These are phyloP conservation scores for Drosophila leonis DNA, from an alignment of 2,888 invertebrate species.

Conservation along the genomic window DNA sequence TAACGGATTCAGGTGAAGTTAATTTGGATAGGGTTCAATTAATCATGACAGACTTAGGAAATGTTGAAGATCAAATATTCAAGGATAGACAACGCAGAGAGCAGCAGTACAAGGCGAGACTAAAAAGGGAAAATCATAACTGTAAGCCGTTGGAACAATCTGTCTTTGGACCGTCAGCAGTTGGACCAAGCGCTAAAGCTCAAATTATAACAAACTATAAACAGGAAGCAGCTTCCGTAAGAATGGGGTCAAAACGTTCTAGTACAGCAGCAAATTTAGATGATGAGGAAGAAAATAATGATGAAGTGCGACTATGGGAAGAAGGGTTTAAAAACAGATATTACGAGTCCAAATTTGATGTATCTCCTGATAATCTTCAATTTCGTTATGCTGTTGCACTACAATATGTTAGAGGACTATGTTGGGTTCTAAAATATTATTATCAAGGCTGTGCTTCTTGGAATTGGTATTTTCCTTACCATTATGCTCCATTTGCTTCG, in stretches of 20 bases:
- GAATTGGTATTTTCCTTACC: constrained; percentile 99
- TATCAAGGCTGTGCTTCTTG: constrained; percentile 99
- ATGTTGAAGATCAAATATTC: constrained; percentile 98
- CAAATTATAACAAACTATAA: constrained; percentile 89
- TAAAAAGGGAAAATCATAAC: constrained; percentile 88
- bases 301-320: constrained; percentile 93
- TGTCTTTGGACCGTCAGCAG: constrained; percentile 91
- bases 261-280: constrained; percentile 83
- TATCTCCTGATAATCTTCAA: constrained; percentile 90
- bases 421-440: constrained; percentile 99
- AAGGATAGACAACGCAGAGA: constrained; percentile 95
- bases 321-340: constrained; percentile 99
- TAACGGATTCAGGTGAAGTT: constrained; percentile 97
- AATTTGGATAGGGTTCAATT: constrained; percentile 96
- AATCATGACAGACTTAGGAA: constrained; percentile 97
- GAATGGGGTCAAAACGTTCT: constrained; percentile 75
- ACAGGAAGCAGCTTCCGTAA: constrained; percentile 89
- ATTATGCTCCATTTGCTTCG: constrained; percentile 99
- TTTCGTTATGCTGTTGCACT: constrained; percentile 96
- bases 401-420: constrained; percentile 97
- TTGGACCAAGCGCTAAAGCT: constrained; percentile 86
- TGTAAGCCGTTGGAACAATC: constrained; percentile 89
- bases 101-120: constrained; percentile 91
- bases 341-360: constrained; percentile 97
- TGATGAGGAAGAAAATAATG: constrained; percentile 70